Evolutionary conservation across 1,140 invertebrate species (phyloP).

Genomic region (Hormaphis cornu): DNA sequence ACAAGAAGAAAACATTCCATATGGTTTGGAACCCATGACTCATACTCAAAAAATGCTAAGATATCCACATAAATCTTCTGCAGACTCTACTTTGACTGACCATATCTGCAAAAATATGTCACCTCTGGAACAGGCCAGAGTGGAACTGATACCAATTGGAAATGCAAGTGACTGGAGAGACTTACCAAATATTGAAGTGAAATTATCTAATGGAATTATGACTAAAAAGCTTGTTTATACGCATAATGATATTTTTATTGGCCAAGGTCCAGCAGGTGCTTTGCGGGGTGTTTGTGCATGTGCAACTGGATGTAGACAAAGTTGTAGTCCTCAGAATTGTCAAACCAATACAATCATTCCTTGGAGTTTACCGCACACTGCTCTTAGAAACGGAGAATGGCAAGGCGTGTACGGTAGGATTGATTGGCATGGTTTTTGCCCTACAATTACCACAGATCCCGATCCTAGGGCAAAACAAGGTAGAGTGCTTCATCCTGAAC

Average conservation of each 20-base stretch:
- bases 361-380: constrained; percentile 84
- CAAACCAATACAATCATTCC: constrained; percentile 81
- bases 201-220: constrained; percentile 57
- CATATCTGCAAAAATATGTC: constrained; percentile 83
- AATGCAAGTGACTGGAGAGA: constrained; percentile 79
- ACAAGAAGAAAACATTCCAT: constrained; percentile 58
- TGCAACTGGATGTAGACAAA: constrained; percentile 50
- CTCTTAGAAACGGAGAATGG: constrained; percentile 79
- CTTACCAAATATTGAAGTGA: constrained; percentile 66
- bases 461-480: constrained; percentile 81
- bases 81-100: constrained; percentile 44
- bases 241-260: constrained; percentile 62
- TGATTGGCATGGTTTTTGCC: constrained; percentile 77
- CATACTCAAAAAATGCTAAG: constrained; percentile 65
- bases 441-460: constrained; percentile 78
- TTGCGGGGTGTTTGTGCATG: constrained; percentile 72
- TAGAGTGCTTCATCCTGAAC: constrained; percentile 69
- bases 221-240: constrained; percentile 60
- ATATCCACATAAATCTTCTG: not conserved
- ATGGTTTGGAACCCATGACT: constrained; percentile 59
- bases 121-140: constrained; percentile 65
- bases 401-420: constrained; percentile 61
- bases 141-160: constrained; percentile 62
- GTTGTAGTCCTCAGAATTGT: constrained; percentile 54
- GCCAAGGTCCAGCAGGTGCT: constrained; percentile 48